These are phyloP conservation scores for Pseudomugil gertrudae DNA, from an alignment of 2,797 vertebrate genomes.

Conservation along the genomic window DNA sequence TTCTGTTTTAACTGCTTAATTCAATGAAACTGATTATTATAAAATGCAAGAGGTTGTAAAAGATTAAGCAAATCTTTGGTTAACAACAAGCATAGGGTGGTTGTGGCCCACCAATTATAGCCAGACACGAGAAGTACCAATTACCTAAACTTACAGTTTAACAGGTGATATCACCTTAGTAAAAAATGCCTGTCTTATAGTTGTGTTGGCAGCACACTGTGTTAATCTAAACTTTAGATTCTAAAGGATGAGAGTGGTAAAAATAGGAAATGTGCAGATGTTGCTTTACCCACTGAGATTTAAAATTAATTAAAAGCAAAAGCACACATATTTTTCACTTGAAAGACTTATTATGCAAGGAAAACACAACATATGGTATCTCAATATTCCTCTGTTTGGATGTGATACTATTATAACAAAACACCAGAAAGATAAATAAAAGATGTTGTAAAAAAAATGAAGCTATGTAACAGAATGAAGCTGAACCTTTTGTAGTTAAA, in stretches of 20 bases:
- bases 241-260: no score
- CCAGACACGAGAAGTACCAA: no score
- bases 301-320: conserved; percentile 11
- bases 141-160: no score
- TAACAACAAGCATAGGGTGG: no score
- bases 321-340: conserved; percentile 20
- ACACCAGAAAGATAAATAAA: conserved; percentile 10
- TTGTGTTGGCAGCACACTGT: not conserved
- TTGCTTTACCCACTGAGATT: conserved; percentile 10
- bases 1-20: no score
- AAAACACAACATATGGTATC: conserved; percentile 24
- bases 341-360: conserved; percentile 7
- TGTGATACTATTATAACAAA: conserved; percentile 43
- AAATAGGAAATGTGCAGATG: conserved; percentile 2
- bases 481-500: conserved; percentile 17
- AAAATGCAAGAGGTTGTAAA: no score
- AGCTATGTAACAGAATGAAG: conserved; percentile 3
- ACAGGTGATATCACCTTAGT: no score
- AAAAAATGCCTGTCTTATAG: no score
- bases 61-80: no score
- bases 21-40: no score
- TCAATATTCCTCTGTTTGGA: conserved; percentile 38
- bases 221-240: not conserved
- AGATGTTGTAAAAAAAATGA: conserved; percentile 3
- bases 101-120: no score